Base-by-base conservation (phyloP, 2,113 vertebrate genomes). In the Rhinogobius similis region DNA sequence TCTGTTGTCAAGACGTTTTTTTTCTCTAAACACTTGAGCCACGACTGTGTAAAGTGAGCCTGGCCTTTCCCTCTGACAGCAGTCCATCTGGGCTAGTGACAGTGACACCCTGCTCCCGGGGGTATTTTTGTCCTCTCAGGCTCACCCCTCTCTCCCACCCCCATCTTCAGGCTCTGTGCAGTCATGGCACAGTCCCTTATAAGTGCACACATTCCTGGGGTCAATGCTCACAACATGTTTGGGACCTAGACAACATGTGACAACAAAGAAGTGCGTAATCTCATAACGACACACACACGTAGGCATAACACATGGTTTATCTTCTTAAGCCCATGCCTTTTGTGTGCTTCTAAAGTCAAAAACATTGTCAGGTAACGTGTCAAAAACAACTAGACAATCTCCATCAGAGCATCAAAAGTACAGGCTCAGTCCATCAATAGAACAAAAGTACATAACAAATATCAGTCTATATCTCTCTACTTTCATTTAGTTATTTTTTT, bases 111-210 rank as follows among this genome's bases (percentile, higher is more conserved):
- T 0, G 55, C 71, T 83, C 87, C 78, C 79, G 62, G 75, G 86
- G 84, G 88, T 92, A 92, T 93, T 92, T 90, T 86, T 81, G 86
- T 88, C 89, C 29, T 44, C 8, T 69, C 59, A n/a, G 53, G 62
- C 20, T 58, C 20, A 41, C 38, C 43, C 82, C 50, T 24, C 52
- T 12, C 58, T 16, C 39, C 62, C 62, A 39, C 75, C 10, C 29
- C 62, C 62, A 41, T 43, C 75, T 7, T 36, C 3, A 16, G n/a
- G 23, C 76, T 77, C 86, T 26, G 53, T 36, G 72, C 80, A 58
- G 71, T 55, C 52, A 55, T 21, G 71, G 59, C 82, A 80, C 64
- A 36, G 32, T 7, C 85, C 87, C 89, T 82, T 89, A 90, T 89
- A 92, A 88, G 85, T 88, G 18, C 41, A 58, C 52, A 85, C 79